Percentiles rank a stretch among this genome's conserved stretches.
Conservation (phyloP, 2,797 vertebrate species). For the Sebastiscus albofasciatus region DNA sequence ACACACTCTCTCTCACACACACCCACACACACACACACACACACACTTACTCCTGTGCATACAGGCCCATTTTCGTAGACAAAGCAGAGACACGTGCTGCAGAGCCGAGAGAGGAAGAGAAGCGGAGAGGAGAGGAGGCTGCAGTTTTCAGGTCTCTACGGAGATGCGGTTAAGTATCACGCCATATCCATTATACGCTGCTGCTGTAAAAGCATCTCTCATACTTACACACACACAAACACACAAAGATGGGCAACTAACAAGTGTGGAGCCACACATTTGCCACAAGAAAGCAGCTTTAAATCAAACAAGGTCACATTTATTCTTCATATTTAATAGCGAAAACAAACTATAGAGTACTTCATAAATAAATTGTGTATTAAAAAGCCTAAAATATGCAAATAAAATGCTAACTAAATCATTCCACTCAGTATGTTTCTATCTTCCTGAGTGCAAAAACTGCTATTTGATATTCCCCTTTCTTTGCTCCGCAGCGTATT, state of each 20-base stretch:
- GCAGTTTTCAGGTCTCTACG: constrained; percentile 62
- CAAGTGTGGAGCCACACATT: not conserved
- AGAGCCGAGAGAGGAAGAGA: constrained; percentile 21
- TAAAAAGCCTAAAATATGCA: not conserved
- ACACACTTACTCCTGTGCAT: not conserved
- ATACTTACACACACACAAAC: not conserved
- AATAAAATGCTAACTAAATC: not conserved
- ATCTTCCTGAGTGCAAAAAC: not conserved
- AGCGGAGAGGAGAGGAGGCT: constrained; percentile 45
- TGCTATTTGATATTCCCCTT: not conserved
- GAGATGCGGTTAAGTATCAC: constrained; percentile 49
- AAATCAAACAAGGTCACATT: not conserved
- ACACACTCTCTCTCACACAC: not conserved
- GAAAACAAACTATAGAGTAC: not conserved
- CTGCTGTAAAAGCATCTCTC: constrained; percentile 44
- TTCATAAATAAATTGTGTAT: not conserved
- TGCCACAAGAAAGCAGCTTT: not conserved
- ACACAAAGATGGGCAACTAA: not conserved
- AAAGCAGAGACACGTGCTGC: constrained; percentile 53
- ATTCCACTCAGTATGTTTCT: not conserved
- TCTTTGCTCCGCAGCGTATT: constrained; percentile 1
- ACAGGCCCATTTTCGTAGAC: constrained; percentile 41
- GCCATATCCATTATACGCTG: constrained; percentile 41
- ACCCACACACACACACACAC: not conserved
- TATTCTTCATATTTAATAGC: not conserved